phyloP scores from a whole-genome alignment of 2,888 invertebrate species.

The Latrodectus elegans region DNA sequence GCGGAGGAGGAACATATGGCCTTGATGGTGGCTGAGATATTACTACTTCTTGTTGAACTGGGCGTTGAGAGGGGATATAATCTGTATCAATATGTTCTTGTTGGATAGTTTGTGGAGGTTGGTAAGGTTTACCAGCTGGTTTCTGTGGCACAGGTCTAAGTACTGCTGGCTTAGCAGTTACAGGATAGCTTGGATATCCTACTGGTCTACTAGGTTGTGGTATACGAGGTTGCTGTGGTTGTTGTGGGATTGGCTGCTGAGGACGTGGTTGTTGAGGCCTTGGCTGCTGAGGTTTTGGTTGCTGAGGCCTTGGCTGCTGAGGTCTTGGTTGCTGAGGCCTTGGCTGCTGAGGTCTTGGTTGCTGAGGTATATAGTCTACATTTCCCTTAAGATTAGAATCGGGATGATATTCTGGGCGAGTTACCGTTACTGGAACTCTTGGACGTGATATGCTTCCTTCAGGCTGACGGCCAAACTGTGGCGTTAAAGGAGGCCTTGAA shows the following conservation, averaged over 20 bases:
- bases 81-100: slow-evolving; percentile 59
- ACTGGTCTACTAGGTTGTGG: slow-evolving; percentile 59
- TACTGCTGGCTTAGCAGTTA: slow-evolving; percentile 27
- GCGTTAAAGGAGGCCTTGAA: slow-evolving; percentile 55
- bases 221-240: slow-evolving; percentile 34
- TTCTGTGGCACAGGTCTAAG: slow-evolving; percentile 23
- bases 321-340: not conserved
- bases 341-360: slow-evolving; percentile 15
- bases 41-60: slow-evolving; percentile 49
- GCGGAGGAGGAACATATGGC: slow-evolving; percentile 40
- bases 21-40: slow-evolving; percentile 31
- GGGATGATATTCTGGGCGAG: slow-evolving; percentile 49
- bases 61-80: slow-evolving; percentile 41
- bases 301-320: not conserved
- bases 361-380: slow-evolving; percentile 39
- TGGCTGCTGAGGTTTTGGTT: not conserved
- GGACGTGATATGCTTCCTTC: slow-evolving; percentile 34
- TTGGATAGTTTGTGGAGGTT: slow-evolving; percentile 51
- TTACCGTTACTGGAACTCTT: slow-evolving; percentile 19
- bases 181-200: slow-evolving; percentile 59
- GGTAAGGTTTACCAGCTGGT: slow-evolving; percentile 36
- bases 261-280: not conserved
- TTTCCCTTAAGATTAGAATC: slow-evolving; percentile 55
- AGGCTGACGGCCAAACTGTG: slow-evolving; percentile 43
- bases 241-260: not conserved